These are phyloP conservation scores for Bagarius yarrelli DNA, from an alignment of 2,113 vertebrate species.

Conservation along the genomic window DNA sequence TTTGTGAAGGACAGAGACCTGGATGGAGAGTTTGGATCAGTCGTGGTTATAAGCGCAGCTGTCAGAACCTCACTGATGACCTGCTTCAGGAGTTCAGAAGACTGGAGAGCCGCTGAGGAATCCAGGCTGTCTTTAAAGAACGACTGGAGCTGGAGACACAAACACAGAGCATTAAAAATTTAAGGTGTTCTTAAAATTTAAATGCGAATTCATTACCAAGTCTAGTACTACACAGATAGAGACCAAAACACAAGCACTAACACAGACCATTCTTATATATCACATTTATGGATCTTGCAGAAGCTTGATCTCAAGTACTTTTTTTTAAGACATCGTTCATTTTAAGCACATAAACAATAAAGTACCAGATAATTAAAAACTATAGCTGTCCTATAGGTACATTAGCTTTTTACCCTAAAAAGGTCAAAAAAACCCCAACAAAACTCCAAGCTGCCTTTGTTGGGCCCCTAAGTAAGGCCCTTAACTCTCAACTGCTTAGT, in stretches of 20 bases:
- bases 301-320: background rate
- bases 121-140: slow-evolving; percentile 82
- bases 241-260: background rate
- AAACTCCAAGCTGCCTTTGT: no score
- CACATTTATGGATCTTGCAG: background rate
- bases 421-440: no score
- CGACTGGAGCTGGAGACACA: slow-evolving; percentile 73
- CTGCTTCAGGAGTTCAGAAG: slow-evolving; percentile 77
- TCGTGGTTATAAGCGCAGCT: slow-evolving; percentile 69
- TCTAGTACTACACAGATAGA: background rate
- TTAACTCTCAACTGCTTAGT: no score
- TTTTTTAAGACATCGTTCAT: background rate
- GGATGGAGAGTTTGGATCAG: slow-evolving; percentile 59
- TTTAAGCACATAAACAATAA: background rate
- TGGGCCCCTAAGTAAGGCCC: no score
- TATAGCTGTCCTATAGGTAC: no score
- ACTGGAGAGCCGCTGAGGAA: slow-evolving; percentile 69
- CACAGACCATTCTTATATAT: background rate
- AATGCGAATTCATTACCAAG: background rate
- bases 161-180: background rate
- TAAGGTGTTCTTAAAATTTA: background rate
- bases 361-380: background rate
- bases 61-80: slow-evolving; percentile 80
- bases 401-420: no score
- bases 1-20: slow-evolving; percentile 49